Evolutionary conservation across 2,888 invertebrate genomes (phyloP), one percentile per base, ranked within the genome.

Genomic region (Lithodes maja): DNA sequence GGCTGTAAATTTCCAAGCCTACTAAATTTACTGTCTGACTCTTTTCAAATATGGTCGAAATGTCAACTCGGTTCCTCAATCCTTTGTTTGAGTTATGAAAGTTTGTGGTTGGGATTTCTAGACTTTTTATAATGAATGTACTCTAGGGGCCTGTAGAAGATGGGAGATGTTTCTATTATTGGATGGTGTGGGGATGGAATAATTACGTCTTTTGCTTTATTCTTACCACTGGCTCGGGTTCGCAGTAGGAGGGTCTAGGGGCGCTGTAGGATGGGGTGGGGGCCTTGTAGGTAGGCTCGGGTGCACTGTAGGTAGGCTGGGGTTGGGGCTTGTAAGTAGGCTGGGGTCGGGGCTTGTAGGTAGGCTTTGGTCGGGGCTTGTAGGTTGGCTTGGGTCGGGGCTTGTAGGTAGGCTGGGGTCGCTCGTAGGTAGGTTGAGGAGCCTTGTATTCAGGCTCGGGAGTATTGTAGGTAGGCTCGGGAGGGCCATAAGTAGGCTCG

Each of bases 371-470:
- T 33, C 33, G 33, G 12, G 84, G 71, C n/a, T 88, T 52, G 77
- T 88, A 84, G n/a, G 17, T 77, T 9, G 83, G 52, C 15, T 78
- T 68, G 1, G 87, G 87, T 33, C 33, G 33, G 12, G 61, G 7
- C 61, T 61, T 61, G 49, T 77, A 77, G 17, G 33, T 77, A 9
- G 75, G 75, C 49, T 49, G 17, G 33, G 17, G 75, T 17, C 33
- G 75, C 33, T 9, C 75, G 49, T 77, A 77, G 49, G 75, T 77
- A 49, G 75, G 75, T 77, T 5, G 3, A 17, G 15, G 74, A 17
- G 74, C n/a, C n/a, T 15, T 17, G 33, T 74, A 74, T 17, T 7
- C n/a, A 3, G 74, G 74, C 74, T 74, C n/a, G 74, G 15, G 74
- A 5, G 74, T 7, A 15, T 75, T 71, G 55, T 75, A 84, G 0